These are phyloP conservation scores for Hypomecis punctinalis DNA, from an alignment of 2,888 invertebrate species.

Conservation along the genomic window DNA sequence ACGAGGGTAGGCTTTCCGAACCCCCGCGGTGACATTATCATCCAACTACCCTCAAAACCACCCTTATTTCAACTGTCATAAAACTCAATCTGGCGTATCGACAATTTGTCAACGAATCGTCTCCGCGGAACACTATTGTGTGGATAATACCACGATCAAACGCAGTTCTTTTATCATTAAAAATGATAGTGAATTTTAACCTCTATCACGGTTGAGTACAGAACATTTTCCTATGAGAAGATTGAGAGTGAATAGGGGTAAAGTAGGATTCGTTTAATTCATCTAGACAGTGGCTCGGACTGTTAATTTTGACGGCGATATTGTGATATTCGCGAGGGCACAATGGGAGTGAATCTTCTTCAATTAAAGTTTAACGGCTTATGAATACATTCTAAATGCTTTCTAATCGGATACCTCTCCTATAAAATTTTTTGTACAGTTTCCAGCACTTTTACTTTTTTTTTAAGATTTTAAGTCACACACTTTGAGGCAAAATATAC, in stretches of 20 bases:
- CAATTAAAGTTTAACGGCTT: conserved; percentile 42
- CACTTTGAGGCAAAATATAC: too few species aligned
- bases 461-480: too few species aligned
- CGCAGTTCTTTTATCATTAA: conserved; percentile 64
- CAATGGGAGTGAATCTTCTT: conserved; percentile 44
- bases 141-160: conserved; percentile 82
- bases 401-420: not conserved
- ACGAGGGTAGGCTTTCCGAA: conserved; percentile 78
- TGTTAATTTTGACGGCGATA: conserved; percentile 77
- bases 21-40: conserved; percentile 79
- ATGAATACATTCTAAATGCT: conserved; percentile 17
- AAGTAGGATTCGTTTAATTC: conserved; percentile 83
- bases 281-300: conserved; percentile 77
- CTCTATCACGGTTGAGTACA: conserved; percentile 44
- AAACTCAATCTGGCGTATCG: conserved; percentile 51
- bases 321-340: conserved; percentile 47
- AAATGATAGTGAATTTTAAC: conserved; percentile 37
- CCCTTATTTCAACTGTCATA: conserved; percentile 55
- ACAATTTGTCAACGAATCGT: conserved; percentile 74
- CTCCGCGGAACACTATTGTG: conserved; percentile 82
- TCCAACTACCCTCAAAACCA: conserved; percentile 48
- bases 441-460: too few species aligned
- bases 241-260: conserved; percentile 67
- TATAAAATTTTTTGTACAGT: too few species aligned
- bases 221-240: conserved; percentile 46